Conservation (phyloP, 2,888 invertebrate genomes). For the Nephrotoma appendiculata region DNA sequence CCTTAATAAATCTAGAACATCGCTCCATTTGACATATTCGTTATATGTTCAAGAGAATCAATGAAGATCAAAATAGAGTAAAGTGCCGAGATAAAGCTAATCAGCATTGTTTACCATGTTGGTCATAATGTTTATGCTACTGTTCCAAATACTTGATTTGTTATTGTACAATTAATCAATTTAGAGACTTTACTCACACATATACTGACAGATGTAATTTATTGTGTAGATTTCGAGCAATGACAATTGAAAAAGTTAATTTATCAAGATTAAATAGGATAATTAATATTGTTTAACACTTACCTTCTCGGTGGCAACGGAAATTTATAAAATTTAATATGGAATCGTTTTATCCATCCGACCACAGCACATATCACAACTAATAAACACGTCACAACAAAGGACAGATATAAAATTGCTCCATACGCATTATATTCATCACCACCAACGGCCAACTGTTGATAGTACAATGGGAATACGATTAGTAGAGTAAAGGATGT, state of each 20-base stretch:
- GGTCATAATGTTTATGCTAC: no score
- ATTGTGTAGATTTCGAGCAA: neutral
- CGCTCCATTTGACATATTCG: no score
- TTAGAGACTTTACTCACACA: neutral
- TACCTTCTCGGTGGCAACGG: conserved; percentile 18
- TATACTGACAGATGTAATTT: neutral
- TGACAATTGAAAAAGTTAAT: neutral
- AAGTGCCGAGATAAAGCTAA: no score
- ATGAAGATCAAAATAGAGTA: no score
- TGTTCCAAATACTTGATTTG: neutral
- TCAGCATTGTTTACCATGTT: no score
- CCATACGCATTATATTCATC: conserved; percentile 17
- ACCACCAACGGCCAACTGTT: conserved; percentile 16
- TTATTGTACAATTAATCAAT: no score
- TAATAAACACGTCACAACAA: conserved; percentile 16
- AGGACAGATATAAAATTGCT: conserved; percentile 17
- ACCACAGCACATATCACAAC: conserved; percentile 9
- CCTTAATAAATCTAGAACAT: no score
- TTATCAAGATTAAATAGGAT: neutral
- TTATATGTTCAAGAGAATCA: no score
- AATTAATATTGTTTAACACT: conserved; percentile 7
- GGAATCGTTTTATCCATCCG: neutral
- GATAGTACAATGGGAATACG: conserved; percentile 35
- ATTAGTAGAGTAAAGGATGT: conserved; percentile 37
- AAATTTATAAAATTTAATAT: conserved; percentile 16